phyloP scores from a whole-genome alignment of 2,797 vertebrate species.

The Tarsius wallacei region DNA sequence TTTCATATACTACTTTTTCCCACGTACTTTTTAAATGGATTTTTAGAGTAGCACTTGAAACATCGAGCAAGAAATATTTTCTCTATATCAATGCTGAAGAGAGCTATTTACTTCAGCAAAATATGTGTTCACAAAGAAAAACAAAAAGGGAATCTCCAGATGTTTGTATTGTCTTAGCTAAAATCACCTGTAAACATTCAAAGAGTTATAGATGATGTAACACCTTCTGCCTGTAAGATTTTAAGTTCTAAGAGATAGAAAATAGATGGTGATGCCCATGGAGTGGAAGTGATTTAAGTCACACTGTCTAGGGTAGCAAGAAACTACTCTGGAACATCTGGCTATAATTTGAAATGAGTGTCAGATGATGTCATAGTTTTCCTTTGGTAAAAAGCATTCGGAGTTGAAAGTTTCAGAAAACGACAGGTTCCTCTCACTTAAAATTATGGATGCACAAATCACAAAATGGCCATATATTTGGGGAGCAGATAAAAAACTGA shows the following conservation, averaged over 20 bases:
- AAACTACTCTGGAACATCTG: background rate
- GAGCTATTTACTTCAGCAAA: background rate
- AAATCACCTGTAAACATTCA: background rate
- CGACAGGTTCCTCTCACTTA: background rate
- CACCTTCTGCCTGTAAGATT: background rate
- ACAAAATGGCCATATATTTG: background rate
- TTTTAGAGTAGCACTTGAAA: conserved; percentile 19
- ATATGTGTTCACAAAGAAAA: conserved; percentile 1
- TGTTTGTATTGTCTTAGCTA: background rate
- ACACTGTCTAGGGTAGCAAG: background rate
- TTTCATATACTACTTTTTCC: background rate
- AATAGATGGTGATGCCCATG: background rate
- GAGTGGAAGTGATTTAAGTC: background rate
- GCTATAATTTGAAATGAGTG: background rate
- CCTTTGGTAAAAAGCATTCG: background rate
- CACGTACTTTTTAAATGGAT: background rate
- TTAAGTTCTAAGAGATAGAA: background rate
- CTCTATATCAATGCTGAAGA: background rate
- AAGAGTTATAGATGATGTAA: background rate
- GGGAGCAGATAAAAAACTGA: background rate
- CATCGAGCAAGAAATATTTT: background rate
- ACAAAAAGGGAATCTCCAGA: background rate
- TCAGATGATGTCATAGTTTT: conserved; percentile 8
- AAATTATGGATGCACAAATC: background rate
- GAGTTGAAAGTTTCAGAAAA: conserved; percentile 45